Evolutionary conservation across 1,140 invertebrate species (phyloP), one percentile per base, ranked within the genome.

Genomic region (Zophobas morio): DNA sequence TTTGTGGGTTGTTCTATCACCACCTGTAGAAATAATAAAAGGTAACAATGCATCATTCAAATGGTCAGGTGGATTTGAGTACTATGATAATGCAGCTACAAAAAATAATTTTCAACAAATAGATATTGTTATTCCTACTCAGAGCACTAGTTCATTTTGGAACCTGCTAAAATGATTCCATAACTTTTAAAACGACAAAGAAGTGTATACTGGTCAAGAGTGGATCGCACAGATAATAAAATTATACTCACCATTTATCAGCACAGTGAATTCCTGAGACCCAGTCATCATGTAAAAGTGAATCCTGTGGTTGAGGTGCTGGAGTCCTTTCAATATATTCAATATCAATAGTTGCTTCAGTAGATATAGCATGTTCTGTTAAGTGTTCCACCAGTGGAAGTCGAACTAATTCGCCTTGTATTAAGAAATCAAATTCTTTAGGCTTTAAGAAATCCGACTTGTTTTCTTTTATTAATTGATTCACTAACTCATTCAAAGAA

Each of bases 231-330:
- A 20, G 20, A 20, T 20, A 20, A 20, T 20, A 20, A 20, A 20
- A 20, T 20, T 20, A 20, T 20, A 20, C 20, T 46, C 82, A 84
- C 94, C 94, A 97, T 88, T 94, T 92, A 35, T 91, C 90, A 76
- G 87, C 87, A 66, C 91, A 90, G 79, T 94, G 91, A 34, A 98
- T 92, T 46, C 95, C 93, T 60, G 94, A 93, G 6, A 99, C 96
- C 98, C 98, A 99, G 86, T 99, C 97, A 88, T 99, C 96, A 86
- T 98, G 96, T 82, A 96, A 90, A 63, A 99, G 88, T 83, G 94
- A 96, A 84, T 98, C 94, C 84, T 96, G 91, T 6, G 97, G 97
- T 83, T 95, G 91, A 0, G 97, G 98, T 1, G 96, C 92, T 54
- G 96, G 95, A 79, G 93, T 92, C 81, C 94, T 91, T 86, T 96